These are phyloP conservation scores for Aurelia sp. DNA, from an alignment of 30 jellyfish, hydroid and myxozoan species.

Conservation along the genomic window DNA sequence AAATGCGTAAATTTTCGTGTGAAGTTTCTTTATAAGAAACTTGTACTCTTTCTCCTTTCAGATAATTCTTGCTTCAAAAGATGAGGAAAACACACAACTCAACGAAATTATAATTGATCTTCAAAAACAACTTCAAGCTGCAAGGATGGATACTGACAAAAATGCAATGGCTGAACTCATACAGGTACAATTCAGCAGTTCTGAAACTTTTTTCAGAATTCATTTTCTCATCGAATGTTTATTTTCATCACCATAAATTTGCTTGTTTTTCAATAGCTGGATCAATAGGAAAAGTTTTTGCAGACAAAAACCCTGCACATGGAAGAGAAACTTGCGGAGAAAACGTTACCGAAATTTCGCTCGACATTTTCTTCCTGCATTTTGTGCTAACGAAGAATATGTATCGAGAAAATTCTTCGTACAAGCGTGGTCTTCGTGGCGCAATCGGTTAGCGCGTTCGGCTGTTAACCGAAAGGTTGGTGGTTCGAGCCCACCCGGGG, in stretches of 20 bases:
- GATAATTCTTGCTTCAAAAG: constrained; percentile 72
- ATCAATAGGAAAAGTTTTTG: too few relatives aligned
- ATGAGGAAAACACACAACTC: constrained; percentile 49
- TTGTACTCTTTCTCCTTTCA: neutral
- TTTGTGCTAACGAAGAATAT: too few relatives aligned
- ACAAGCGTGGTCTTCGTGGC: constrained; percentile 35
- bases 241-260: too few relatives aligned
- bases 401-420: neutral
- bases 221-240: too few relatives aligned
- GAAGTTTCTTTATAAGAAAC: too few relatives aligned
- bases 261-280: too few relatives aligned
- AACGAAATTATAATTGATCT: constrained; percentile 41
- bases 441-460: constrained; percentile 72
- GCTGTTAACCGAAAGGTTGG: constrained; percentile 69
- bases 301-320: too few relatives aligned
- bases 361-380: too few relatives aligned
- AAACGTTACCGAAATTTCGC: too few relatives aligned
- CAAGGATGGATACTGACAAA: constrained; percentile 84
- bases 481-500: constrained; percentile 71
- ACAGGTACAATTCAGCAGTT: constrained; percentile 14
- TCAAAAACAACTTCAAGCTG: constrained; percentile 76
- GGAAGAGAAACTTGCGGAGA: too few relatives aligned
- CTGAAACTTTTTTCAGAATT: too few relatives aligned
- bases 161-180: constrained; percentile 63
- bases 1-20: too few relatives aligned